These are phyloP conservation scores for Brassicogethes aeneus DNA, from an alignment of 2,888 invertebrate species.

Conservation along the genomic window DNA sequence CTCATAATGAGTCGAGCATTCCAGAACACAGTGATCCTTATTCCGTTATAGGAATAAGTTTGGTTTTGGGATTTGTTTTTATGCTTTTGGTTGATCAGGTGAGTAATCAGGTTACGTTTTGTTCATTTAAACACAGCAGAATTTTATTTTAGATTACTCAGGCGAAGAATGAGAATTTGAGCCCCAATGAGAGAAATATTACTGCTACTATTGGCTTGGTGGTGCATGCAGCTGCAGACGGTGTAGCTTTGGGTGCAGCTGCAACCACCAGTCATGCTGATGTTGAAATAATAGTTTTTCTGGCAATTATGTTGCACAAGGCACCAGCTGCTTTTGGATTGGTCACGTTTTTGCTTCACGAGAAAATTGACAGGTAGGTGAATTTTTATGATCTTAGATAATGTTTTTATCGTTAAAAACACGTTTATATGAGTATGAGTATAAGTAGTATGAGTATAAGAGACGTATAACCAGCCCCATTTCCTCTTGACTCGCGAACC, in stretches of 20 bases:
- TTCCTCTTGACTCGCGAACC: no score
- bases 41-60: conserved; percentile 80
- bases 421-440: no score
- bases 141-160: conserved; percentile 38
- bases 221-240: conserved; percentile 98
- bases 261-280: conserved; percentile 93
- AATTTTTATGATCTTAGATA: no score
- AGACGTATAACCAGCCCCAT: no score
- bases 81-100: conserved; percentile 94
- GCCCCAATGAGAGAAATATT: conserved; percentile 61
- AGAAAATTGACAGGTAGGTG: conserved; percentile 83
- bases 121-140: background rate
- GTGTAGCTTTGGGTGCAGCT: conserved; percentile 95
- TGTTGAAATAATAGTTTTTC: conserved; percentile 94
- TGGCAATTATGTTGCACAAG: conserved; percentile 99
- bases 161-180: conserved; percentile 49
- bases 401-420: no score
- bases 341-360: conserved; percentile 94
- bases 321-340: conserved; percentile 98
- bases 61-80: conserved; percentile 93
- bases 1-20: conserved; percentile 36
- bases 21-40: conserved; percentile 52
- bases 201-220: conserved; percentile 96
- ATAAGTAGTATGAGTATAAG: no score
- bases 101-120: conserved; percentile 4